These are phyloP conservation scores for Falco biarmicus DNA, from an alignment of 2,797 vertebrate species.

Conservation along the genomic window DNA sequence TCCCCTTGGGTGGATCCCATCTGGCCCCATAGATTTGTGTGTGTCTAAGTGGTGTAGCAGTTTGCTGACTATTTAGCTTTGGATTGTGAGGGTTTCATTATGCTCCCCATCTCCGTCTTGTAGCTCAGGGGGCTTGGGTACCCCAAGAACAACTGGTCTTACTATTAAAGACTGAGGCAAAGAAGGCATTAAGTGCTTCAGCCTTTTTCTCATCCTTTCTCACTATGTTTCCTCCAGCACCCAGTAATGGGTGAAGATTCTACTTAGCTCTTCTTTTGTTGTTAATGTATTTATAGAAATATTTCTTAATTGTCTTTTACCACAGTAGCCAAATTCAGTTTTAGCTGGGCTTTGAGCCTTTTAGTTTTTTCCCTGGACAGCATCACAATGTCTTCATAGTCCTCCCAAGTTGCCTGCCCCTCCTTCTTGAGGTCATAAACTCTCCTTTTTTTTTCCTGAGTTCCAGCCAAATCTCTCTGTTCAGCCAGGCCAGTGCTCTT, in stretches of 20 bases:
- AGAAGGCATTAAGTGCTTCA: too few species aligned
- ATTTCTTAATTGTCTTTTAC: background rate
- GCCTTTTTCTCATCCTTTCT: background rate
- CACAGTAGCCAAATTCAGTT: background rate
- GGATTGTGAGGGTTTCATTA: background rate
- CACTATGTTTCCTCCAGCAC: fast-evolving
- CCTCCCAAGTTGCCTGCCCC: background rate
- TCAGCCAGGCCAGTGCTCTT: too few species aligned
- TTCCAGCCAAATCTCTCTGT: background rate
- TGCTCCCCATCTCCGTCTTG: background rate
- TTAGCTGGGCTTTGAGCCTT: background rate
- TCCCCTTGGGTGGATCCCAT: background rate
- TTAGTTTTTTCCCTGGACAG: background rate
- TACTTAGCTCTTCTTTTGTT: background rate
- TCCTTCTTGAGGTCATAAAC: background rate
- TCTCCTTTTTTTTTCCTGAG: background rate
- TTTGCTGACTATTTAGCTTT: too few species aligned
- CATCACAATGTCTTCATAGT: background rate
- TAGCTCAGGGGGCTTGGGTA: background rate
- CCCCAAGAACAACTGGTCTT: too few species aligned
- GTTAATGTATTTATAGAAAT: background rate
- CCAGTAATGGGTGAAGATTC: background rate
- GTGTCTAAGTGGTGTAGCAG: background rate
- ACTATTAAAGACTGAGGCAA: too few species aligned
- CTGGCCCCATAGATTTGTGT: background rate